phyloP scores from a whole-genome alignment of 2,888 invertebrate species.

The Venusia cambrica region DNA sequence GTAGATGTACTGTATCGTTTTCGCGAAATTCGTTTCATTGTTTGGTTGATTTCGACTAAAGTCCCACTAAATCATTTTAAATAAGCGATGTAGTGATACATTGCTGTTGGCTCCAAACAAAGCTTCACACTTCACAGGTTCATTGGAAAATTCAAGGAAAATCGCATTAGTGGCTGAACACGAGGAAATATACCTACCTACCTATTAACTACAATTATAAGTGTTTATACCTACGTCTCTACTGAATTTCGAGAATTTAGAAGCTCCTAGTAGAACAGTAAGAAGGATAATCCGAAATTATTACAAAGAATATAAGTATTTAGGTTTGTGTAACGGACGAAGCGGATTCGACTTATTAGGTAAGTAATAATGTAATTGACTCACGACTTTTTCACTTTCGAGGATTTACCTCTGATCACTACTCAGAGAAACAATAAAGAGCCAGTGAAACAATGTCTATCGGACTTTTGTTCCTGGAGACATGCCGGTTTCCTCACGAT shows the following conservation, averaged over 20 bases:
- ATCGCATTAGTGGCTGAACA: constrained; percentile 17
- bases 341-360: too few species aligned
- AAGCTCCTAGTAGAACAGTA: constrained; percentile 6
- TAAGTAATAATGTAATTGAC: too few species aligned
- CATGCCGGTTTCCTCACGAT: too few species aligned
- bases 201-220: neutral
- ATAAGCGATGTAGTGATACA: constrained; percentile 35
- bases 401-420: too few species aligned
- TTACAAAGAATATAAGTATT: too few species aligned
- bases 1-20: too few species aligned
- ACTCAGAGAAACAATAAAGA: too few species aligned
- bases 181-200: constrained; percentile 3
- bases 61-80: constrained; percentile 37
- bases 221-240: neutral
- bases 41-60: constrained; percentile 25
- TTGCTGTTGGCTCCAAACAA: constrained; percentile 20
- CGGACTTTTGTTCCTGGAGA: too few species aligned
- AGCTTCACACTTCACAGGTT: constrained; percentile 20
- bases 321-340: too few species aligned
- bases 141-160: constrained; percentile 25
- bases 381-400: too few species aligned
- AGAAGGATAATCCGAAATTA: constrained; percentile 8
- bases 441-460: too few species aligned
- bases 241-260: constrained; percentile 1
- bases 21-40: constrained; percentile 30